Percentiles rank a stretch among this genome's conserved stretches.
These are phyloP conservation scores for Dusona sp. DNA, from an alignment of 2,888 invertebrate genomes.

Conservation along the genomic window DNA sequence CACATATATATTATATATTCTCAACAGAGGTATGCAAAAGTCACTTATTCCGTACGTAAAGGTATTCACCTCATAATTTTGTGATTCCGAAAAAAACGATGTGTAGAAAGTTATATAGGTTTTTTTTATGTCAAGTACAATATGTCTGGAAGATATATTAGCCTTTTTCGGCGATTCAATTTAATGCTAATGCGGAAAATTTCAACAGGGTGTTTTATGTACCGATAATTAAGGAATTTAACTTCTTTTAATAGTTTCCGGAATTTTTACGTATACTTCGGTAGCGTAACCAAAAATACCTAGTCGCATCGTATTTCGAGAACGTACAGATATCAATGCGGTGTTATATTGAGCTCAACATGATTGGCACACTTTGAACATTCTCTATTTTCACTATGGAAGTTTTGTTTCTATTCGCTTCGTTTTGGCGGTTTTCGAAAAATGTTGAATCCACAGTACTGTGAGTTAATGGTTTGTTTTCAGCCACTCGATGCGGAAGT, in stretches of 20 bases:
- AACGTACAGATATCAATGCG: constrained; percentile 24
- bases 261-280: constrained; percentile 50
- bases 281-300: constrained; percentile 31
- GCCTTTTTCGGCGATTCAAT: background rate
- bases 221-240: constrained; percentile 48
- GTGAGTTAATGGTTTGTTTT: background rate
- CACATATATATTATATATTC: background rate
- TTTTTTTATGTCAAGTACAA: background rate
- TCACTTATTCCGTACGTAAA: constrained; percentile 61
- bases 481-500: background rate
- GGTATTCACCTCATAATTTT: constrained; percentile 51
- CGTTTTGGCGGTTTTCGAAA: background rate
- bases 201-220: constrained; percentile 49
- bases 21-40: constrained; percentile 28
- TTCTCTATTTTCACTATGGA: background rate
- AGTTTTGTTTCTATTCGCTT: background rate
- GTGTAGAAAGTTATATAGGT: background rate
- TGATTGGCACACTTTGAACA: background rate
- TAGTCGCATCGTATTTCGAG: constrained; percentile 20
- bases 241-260: constrained; percentile 50
- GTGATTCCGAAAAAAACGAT: constrained; percentile 33
- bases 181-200: constrained; percentile 6
- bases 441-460: background rate
- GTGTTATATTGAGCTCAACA: constrained; percentile 4
- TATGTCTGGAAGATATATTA: background rate